phyloP scores from a whole-genome alignment of 2,888 invertebrate species.

The Drymonia ruficornis region DNA sequence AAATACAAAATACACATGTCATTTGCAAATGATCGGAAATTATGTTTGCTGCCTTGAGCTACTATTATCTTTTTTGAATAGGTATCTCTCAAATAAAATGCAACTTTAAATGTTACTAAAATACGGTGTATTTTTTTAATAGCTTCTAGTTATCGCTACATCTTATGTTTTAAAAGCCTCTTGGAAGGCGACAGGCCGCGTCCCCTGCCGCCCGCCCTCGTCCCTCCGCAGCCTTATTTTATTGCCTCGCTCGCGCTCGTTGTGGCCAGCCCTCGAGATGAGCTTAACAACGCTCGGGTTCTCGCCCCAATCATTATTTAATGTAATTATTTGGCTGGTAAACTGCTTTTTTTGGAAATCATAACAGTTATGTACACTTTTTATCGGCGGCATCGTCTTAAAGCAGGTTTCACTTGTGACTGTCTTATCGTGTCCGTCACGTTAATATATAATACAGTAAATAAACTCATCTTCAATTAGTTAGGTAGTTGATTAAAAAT shows the following conservation, averaged over 20 bases:
- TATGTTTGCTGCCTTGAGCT: too few species aligned
- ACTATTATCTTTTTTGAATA: too few species aligned
- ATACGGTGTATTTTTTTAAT: too few species aligned
- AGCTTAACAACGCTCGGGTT: slow-evolving; percentile 66
- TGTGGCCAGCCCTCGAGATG: slow-evolving; percentile 75
- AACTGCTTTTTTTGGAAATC: slow-evolving; percentile 70
- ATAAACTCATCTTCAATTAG: background rate
- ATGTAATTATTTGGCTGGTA: slow-evolving; percentile 78
- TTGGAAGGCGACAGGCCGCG: slow-evolving; percentile 39
- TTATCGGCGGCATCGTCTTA: slow-evolving; percentile 54
- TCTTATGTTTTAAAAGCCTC: slow-evolving; percentile 6
- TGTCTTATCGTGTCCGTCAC: slow-evolving; percentile 30
- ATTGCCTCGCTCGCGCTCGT: slow-evolving; percentile 64
- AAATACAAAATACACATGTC: too few species aligned
- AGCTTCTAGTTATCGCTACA: background rate
- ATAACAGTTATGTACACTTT: slow-evolving; percentile 68
- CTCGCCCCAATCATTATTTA: slow-evolving; percentile 78
- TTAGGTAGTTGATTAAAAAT: too few species aligned
- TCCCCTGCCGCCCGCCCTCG: slow-evolving; percentile 32
- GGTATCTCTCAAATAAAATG: too few species aligned
- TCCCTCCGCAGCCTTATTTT: slow-evolving; percentile 65
- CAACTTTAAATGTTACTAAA: too few species aligned
- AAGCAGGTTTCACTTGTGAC: slow-evolving; percentile 36
- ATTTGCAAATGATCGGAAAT: too few species aligned
- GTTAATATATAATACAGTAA: slow-evolving; percentile 15